Evolutionary conservation across 2,113 vertebrate species (phyloP), one percentile per base, ranked within the genome.

Genomic region (Falco punctatus): DNA sequence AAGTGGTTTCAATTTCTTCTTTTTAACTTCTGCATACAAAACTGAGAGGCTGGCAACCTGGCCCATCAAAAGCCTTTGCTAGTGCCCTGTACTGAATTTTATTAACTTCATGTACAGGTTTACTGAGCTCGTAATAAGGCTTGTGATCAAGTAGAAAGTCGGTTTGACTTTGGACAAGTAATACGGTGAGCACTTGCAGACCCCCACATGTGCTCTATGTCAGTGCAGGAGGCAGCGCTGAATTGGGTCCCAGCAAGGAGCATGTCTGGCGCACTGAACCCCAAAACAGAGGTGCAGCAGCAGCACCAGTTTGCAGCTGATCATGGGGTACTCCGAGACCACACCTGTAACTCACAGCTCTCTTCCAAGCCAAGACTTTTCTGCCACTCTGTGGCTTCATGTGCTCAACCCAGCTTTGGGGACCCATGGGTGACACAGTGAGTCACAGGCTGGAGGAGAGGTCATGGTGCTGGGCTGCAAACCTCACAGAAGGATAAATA

Each of bases 1-100:
- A 96, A 96, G 95, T 92, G 32, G 11, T 40, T 86, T 78, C 26
- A 1, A 19, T 79, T 78, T 92, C 59, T 83, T 80, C n/a, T 21
- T 24, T 93, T 28, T 42, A 66, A 61, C 27, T 75, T 58, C 51
- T 67, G 33, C 23, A 26, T 78, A 44, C 20, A 82, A 51, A 86
- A 26, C 33, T 27, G 28, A 44, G 42, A 54, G 46, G 11, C 35
- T 71, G 17, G 30, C 3, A 13, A 73, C 17, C 13, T 24, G 21
- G 13, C 44, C 75, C 35, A 32, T 15, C 30, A 81, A 74, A 9
- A 74, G 17, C 32, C 22, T 72, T 58, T 1, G 0, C 10, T 40
- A 57, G 8, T 13, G 16, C 52, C 57, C 35, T 52, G 18, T 3
- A 2, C 15, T 64, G 48, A 75, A 57, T 66, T 61, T 65, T 65